Percentiles rank a stretch among this genome's conserved stretches.
Evolutionary conservation across 2,888 invertebrate species (phyloP).

Genomic region (Drosophila histrio): DNA sequence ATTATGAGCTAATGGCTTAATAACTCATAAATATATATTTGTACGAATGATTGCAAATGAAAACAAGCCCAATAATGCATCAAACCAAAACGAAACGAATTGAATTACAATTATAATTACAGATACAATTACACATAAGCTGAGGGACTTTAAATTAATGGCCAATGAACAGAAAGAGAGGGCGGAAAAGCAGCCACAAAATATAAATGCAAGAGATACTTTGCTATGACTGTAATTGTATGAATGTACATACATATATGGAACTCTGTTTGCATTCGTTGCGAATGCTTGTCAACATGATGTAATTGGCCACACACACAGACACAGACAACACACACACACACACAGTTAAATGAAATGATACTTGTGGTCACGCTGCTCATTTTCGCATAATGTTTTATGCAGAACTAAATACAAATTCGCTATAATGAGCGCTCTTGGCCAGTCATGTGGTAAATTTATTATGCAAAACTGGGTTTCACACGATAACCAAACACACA

Average conservation of each 20-base stretch:
- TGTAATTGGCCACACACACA: constrained; percentile 35
- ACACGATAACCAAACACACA: constrained; percentile 28
- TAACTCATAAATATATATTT: constrained; percentile 10
- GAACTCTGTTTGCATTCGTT: constrained; percentile 2
- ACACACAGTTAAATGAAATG: constrained; percentile 16
- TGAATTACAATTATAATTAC: constrained; percentile 15
- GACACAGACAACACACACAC: not conserved
- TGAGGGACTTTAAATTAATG: constrained; percentile 28
- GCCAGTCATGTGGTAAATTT: constrained; percentile 72
- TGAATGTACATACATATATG: not conserved
- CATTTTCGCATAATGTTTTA: constrained; percentile 77
- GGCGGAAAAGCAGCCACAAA: not conserved
- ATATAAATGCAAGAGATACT: constrained; percentile 1
- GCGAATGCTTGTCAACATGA: constrained; percentile 37
- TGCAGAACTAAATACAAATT: constrained; percentile 80
- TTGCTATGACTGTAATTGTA: not conserved
- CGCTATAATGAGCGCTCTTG: constrained; percentile 70
- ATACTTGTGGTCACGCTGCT: constrained; percentile 66
- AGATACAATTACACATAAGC: not conserved
- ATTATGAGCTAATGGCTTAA: constrained; percentile 7
- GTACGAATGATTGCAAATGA: not conserved
- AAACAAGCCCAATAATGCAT: not conserved
- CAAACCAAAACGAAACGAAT: not conserved
- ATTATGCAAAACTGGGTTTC: constrained; percentile 70
- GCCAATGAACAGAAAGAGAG: not conserved